A percentile compares a stretch with the other conserved stretches of the same genome.
phyloP scores from a whole-genome alignment of 2,797 vertebrate species.

The Choloepus didactylus region DNA sequence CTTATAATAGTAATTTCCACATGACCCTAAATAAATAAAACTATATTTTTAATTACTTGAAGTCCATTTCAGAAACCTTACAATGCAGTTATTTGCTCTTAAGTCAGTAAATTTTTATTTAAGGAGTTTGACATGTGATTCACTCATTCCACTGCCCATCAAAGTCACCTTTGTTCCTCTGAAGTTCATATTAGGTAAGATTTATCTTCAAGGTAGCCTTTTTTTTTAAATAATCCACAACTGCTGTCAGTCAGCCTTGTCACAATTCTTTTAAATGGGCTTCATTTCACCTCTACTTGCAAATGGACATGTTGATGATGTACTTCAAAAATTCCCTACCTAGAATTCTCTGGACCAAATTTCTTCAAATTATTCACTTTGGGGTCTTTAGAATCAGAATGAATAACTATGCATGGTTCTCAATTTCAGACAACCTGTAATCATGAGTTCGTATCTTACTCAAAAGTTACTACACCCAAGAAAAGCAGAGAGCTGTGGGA shows the following conservation, averaged over 20 bases:
- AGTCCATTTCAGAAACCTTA: slow-evolving; percentile 13
- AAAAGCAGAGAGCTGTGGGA: too few species aligned
- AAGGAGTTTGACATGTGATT: neutral
- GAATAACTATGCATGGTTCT: too few species aligned
- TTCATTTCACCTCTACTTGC: neutral
- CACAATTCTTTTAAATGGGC: neutral
- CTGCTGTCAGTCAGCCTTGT: neutral
- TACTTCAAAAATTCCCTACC: too few species aligned
- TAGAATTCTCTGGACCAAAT: too few species aligned
- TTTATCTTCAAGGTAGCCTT: neutral
- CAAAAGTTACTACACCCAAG: too few species aligned
- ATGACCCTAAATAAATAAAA: neutral
- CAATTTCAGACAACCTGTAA: too few species aligned
- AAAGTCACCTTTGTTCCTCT: neutral
- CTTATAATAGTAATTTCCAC: neutral
- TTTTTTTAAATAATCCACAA: neutral
- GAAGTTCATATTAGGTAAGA: neutral
- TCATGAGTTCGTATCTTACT: too few species aligned
- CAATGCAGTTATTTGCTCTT: neutral
- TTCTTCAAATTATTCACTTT: too few species aligned
- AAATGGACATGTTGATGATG: too few species aligned
- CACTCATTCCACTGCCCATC: neutral
- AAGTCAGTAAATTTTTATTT: neutral
- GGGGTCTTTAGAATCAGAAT: too few species aligned
- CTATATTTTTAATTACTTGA: neutral